Percentiles rank a stretch among this genome's conserved stretches.
These are phyloP conservation scores for Tenthredo distinguenda DNA, from an alignment of 2,888 invertebrate genomes.

Conservation along the genomic window DNA sequence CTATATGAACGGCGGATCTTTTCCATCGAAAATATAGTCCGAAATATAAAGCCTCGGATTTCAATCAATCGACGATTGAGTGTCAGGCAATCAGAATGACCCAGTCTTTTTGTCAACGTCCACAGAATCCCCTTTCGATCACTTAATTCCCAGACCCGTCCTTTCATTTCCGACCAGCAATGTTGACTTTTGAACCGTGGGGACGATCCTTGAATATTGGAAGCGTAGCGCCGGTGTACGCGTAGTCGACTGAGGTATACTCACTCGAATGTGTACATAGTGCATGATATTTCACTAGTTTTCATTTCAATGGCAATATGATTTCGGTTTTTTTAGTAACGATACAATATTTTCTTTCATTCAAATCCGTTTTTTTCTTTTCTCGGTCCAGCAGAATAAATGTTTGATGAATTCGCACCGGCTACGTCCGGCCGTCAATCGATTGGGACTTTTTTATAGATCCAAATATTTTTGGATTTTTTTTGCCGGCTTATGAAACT, in stretches of 20 bases:
- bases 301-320: slow-evolving; percentile 32
- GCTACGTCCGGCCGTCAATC: slow-evolving; percentile 19
- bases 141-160: slow-evolving; percentile 38
- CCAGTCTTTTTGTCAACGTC: slow-evolving; percentile 19
- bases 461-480: background rate
- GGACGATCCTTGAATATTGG: slow-evolving; percentile 44
- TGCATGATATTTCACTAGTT: slow-evolving; percentile 35
- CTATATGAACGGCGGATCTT: background rate
- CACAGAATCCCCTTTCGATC: slow-evolving; percentile 32
- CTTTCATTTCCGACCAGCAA: slow-evolving; percentile 9
- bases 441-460: background rate
- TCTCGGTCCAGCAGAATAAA: slow-evolving; percentile 4
- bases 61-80: slow-evolving; percentile 4
- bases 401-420: slow-evolving; percentile 2
- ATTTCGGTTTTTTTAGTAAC: slow-evolving; percentile 30
- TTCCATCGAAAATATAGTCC: background rate
- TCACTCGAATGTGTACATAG: background rate
- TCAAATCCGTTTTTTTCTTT: background rate
- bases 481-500: background rate
- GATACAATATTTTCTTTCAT: slow-evolving; percentile 33
- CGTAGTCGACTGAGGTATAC: background rate
- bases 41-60: slow-evolving; percentile 8
- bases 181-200: slow-evolving; percentile 45
- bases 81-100: slow-evolving; percentile 23
- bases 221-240: background rate